Conservation (phyloP, 2,113 vertebrate genomes). For the Mus musculus region GRCm39 chr4:50972501-50973000, state of each 20-base stretch:
- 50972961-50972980: too few species aligned
- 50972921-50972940: constrained; percentile 36
- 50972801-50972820: background rate
- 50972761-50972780: background rate
- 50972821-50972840: background rate
- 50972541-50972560: too few species aligned
- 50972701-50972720: background rate
- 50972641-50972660: too few species aligned
- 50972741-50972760: constrained; percentile 22
- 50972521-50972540: background rate
- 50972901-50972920: background rate
- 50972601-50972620: background rate
- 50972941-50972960: constrained; percentile 12
- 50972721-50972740: background rate
- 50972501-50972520: background rate
- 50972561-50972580: background rate
- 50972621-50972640: background rate
- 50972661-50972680: background rate
- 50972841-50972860: background rate
- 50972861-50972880: background rate
- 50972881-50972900: background rate
- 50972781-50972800: background rate
- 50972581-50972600: background rate
- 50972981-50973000: constrained; percentile 34
- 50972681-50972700: background rate